Evolutionary conservation across 2,888 invertebrate genomes (phyloP).

Genomic region (Amblyjoppa proteus): DNA sequence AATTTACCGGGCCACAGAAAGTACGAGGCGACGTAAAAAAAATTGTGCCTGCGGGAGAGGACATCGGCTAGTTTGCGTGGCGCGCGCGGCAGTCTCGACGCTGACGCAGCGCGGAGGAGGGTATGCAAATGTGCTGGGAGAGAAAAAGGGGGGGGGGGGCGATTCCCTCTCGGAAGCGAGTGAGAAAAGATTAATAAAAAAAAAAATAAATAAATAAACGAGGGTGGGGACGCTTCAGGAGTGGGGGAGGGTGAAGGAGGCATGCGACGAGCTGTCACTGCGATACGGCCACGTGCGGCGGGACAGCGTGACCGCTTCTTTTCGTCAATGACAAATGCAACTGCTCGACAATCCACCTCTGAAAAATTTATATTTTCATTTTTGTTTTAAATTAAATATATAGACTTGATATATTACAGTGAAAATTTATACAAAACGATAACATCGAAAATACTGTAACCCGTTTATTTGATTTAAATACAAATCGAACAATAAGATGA

Average conservation of each 20-base stretch:
- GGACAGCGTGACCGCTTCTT: slow-evolving; percentile 8
- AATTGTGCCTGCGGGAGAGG: slow-evolving; percentile 3
- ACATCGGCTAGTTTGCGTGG: slow-evolving; percentile 18
- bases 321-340: slow-evolving; percentile 22
- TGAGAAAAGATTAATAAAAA: slow-evolving; percentile 32
- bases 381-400: too few relatives aligned
- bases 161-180: not conserved
- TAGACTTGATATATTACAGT: too few relatives aligned
- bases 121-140: slow-evolving; percentile 2
- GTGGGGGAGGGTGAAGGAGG: not conserved
- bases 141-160: not conserved
- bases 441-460: too few relatives aligned
- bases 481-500: too few relatives aligned
- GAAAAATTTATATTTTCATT: too few relatives aligned
- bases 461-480: too few relatives aligned
- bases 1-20: not conserved
- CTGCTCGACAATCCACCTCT: not conserved
- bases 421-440: too few relatives aligned
- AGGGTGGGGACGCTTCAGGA: slow-evolving; percentile 4
- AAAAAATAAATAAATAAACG: not conserved
- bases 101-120: slow-evolving; percentile 4
- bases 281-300: slow-evolving; percentile 25
- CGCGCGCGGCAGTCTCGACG: slow-evolving; percentile 19
- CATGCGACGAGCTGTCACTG: slow-evolving; percentile 30
- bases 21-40: not conserved